phyloP scores from a whole-genome alignment of 1,140 invertebrate species.

The Drosophila ironensis region DNA sequence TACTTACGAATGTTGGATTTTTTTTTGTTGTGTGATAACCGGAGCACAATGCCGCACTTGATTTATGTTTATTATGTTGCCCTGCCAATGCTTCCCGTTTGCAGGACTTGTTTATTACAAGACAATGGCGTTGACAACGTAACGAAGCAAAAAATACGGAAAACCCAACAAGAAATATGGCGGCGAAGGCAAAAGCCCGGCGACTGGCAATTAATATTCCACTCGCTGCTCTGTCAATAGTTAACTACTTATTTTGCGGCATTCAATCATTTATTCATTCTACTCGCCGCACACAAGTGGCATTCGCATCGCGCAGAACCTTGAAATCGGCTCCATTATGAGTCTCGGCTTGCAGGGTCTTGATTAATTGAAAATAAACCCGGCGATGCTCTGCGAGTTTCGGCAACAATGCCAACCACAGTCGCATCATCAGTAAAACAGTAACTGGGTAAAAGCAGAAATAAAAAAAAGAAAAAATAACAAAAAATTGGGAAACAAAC shows the following conservation, averaged over 20 bases:
- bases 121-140: constrained; percentile 71
- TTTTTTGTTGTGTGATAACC: background rate
- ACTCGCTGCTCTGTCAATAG: constrained; percentile 27
- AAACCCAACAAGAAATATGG: constrained; percentile 34
- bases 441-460: background rate
- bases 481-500: constrained; percentile 6
- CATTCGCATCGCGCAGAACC: constrained; percentile 26
- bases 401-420: constrained; percentile 54
- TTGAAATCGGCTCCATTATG: constrained; percentile 42
- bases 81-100: constrained; percentile 47
- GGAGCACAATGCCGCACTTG: constrained; percentile 60
- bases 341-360: constrained; percentile 22
- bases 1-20: too few relatives aligned
- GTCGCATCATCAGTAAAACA: constrained; percentile 19
- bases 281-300: constrained; percentile 49
- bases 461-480: constrained; percentile 2
- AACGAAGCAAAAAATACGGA: constrained; percentile 13
- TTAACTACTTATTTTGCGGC: constrained; percentile 52
- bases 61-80: constrained; percentile 77
- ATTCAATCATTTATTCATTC: constrained; percentile 62
- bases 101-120: constrained; percentile 54
- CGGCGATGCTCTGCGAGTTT: constrained; percentile 22
- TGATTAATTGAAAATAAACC: constrained; percentile 77
- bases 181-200: constrained; percentile 5
- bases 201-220: constrained; percentile 52